Percentiles rank a stretch among this genome's conserved stretches.
These are phyloP conservation scores for Dromiciops gliroides DNA, from an alignment of 2,113 vertebrate species.

Conservation along the genomic window DNA sequence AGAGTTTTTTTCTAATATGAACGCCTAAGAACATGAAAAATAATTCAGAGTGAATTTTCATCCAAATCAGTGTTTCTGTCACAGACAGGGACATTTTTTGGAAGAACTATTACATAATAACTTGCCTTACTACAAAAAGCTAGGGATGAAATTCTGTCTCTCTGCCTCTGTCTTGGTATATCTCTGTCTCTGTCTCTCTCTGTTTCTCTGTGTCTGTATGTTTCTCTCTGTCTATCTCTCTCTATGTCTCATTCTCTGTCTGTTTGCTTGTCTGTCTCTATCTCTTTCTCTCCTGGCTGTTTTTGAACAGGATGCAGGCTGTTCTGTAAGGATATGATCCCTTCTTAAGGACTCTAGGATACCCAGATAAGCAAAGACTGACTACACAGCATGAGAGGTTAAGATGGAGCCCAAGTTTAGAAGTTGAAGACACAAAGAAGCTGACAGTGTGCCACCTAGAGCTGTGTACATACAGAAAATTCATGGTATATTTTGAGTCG, in stretches of 20 bases:
- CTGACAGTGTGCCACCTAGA: neutral
- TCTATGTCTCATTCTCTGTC: too few relatives aligned
- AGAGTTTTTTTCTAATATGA: neutral
- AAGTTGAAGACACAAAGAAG: neutral
- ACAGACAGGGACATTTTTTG: neutral
- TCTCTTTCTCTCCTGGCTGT: neutral
- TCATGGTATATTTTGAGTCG: neutral
- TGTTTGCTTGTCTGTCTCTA: neutral
- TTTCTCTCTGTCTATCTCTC: too few relatives aligned
- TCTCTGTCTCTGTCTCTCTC: too few relatives aligned
- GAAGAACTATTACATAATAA: neutral
- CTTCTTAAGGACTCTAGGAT: neutral
- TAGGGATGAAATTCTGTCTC: neutral
- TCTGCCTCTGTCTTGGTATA: too few relatives aligned
- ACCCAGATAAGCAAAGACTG: neutral
- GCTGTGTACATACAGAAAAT: neutral
- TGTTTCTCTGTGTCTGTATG: too few relatives aligned
- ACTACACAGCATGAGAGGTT: neutral
- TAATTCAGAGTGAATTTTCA: neutral
- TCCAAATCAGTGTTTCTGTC: neutral
- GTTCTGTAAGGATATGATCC: neutral
- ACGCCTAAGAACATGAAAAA: constrained; percentile 2
- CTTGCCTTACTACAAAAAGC: neutral
- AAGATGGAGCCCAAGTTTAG: neutral
- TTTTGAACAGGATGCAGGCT: neutral